These are phyloP conservation scores for Drosophila antonietae DNA, from an alignment of 2,888 invertebrate species.

Conservation along the genomic window DNA sequence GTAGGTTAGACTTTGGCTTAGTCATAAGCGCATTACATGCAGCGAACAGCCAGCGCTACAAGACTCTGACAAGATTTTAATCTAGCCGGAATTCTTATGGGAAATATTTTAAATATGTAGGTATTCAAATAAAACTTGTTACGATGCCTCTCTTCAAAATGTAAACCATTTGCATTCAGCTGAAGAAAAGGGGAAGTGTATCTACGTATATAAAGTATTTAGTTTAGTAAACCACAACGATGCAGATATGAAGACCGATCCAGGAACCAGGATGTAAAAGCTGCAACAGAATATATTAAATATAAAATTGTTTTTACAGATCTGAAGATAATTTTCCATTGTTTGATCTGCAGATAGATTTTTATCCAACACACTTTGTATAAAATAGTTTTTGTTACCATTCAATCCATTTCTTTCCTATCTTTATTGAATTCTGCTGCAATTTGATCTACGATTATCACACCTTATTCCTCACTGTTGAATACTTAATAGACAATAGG, in stretches of 20 bases:
- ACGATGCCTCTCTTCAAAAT: neutral
- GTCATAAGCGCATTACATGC: slow-evolving; percentile 55
- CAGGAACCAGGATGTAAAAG: neutral
- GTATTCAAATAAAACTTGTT: slow-evolving; percentile 23
- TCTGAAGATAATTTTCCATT: neutral
- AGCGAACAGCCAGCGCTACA: slow-evolving; percentile 17
- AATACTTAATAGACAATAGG: neutral
- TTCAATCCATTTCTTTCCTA: neutral
- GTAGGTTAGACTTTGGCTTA: slow-evolving; percentile 60
- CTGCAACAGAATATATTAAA: neutral
- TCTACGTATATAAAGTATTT: neutral
- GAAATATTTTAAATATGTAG: slow-evolving; percentile 41
- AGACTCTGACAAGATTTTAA: slow-evolving; percentile 27
- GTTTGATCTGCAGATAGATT: neutral
- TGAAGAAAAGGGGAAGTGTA: neutral
- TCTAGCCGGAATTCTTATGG: slow-evolving; percentile 51
- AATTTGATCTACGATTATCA: neutral
- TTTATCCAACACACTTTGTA: neutral
- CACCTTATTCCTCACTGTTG: neutral
- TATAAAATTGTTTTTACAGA: neutral
- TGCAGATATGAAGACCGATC: neutral
- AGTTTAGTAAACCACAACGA: neutral
- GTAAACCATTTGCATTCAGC: neutral
- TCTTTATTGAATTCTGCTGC: neutral
- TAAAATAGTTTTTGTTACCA: neutral